phyloP scores from a whole-genome alignment of 1,140 invertebrate genomes.

The Paralvinella palmiformis region DNA sequence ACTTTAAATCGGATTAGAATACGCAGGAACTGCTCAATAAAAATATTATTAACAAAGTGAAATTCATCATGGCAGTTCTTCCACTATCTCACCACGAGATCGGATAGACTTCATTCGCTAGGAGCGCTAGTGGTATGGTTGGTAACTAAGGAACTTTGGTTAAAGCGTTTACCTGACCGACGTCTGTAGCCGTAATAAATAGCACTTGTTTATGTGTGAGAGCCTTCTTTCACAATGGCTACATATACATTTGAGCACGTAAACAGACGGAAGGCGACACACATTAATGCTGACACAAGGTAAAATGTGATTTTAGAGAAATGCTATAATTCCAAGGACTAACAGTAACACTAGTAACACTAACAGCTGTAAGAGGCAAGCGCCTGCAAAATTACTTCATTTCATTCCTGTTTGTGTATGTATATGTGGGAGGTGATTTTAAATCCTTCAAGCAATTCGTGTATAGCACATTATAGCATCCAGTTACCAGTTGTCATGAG shows the following conservation, averaged over 20 bases:
- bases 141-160: too few species aligned
- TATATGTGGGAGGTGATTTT: not conserved
- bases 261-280: slow-evolving; percentile 13
- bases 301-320: slow-evolving; percentile 2
- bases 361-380: not conserved
- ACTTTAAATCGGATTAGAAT: too few species aligned
- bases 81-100: too few species aligned
- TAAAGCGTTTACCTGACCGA: too few species aligned
- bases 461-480: not conserved
- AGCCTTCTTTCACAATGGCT: too few species aligned
- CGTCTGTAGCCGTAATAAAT: too few species aligned
- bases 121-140: too few species aligned
- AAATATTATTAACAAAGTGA: too few species aligned
- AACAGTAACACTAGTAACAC: not conserved
- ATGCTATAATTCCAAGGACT: not conserved
- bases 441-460: not conserved
- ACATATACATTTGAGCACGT: slow-evolving; percentile 20
- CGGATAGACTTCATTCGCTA: too few species aligned
- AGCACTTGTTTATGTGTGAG: too few species aligned
- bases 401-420: not conserved
- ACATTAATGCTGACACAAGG: slow-evolving; percentile 19
- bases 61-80: too few species aligned
- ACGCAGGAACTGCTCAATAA: too few species aligned
- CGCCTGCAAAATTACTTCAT: not conserved
- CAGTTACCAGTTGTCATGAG: not conserved